phyloP scores from a whole-genome alignment of 1,140 invertebrate genomes.

The Agrypnia vestita region DNA sequence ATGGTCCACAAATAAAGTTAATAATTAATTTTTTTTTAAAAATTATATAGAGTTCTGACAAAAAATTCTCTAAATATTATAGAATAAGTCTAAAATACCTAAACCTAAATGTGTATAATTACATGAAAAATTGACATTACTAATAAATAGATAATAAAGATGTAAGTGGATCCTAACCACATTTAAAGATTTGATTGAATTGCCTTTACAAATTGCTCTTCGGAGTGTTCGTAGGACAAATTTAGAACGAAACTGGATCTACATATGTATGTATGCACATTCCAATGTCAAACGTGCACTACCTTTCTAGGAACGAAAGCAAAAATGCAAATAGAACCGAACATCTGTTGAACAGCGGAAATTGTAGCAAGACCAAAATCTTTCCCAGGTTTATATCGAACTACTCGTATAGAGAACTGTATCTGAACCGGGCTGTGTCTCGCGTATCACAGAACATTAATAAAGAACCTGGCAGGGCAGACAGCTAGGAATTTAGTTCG shows the following conservation, averaged over 20 bases:
- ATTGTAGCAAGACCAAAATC: conserved; percentile 3
- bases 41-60: no score
- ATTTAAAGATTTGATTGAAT: no score
- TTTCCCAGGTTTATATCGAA: background rate
- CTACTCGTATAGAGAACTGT: no score
- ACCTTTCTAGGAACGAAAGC: conserved; percentile 4
- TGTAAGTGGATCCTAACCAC: no score
- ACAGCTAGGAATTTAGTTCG: background rate
- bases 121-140: no score
- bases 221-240: background rate
- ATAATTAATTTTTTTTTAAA: no score
- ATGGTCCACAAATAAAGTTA: no score
- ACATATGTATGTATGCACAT: conserved; percentile 19
- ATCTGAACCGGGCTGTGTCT: background rate
- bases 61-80: no score
- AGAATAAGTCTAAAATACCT: no score
- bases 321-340: conserved; percentile 31
- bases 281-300: background rate
- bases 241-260: conserved; percentile 4
- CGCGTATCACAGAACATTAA: background rate
- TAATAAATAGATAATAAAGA: no score
- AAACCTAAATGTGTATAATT: no score
- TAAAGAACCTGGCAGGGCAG: background rate
- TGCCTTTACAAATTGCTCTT: background rate
- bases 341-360: background rate